A percentile compares a stretch with the other conserved stretches of the same genome.
phyloP scores from a whole-genome alignment of 2,888 invertebrate genomes.

The Callimorpha dominula region DNA sequence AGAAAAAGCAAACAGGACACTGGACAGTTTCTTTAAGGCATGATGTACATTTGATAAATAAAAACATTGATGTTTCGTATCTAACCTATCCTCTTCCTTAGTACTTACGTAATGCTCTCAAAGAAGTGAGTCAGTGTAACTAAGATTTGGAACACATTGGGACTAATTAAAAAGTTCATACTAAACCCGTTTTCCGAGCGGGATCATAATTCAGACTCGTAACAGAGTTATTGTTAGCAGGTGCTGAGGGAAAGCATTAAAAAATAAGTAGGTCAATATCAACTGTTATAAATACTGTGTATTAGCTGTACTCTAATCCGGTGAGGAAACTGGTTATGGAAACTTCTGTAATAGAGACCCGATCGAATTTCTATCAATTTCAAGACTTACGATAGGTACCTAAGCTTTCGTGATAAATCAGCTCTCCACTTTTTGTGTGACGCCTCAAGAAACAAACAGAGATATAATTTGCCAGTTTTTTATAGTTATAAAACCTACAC shows the following conservation, averaged over 20 bases:
- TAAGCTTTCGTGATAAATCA: no score
- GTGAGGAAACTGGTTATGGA: background rate
- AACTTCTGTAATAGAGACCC: background rate
- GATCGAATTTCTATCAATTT: no score
- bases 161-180: slow-evolving; percentile 49
- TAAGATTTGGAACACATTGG: slow-evolving; percentile 29
- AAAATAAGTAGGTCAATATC: slow-evolving; percentile 4
- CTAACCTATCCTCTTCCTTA: slow-evolving; percentile 23
- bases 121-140: slow-evolving; percentile 32
- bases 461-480: no score
- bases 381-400: no score
- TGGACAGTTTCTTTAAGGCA: slow-evolving; percentile 19
- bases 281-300: slow-evolving; percentile 6
- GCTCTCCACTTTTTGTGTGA: no score
- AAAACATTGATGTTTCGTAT: slow-evolving; percentile 22
- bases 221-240: slow-evolving; percentile 34
- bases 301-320: background rate
- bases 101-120: slow-evolving; percentile 27
- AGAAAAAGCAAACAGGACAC: slow-evolving; percentile 32
- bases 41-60: slow-evolving; percentile 26
- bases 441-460: no score
- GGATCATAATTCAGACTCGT: slow-evolving; percentile 35
- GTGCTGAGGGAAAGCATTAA: slow-evolving; percentile 25
- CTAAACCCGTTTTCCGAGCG: slow-evolving; percentile 29
- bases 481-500: no score